Conservation (phyloP, 1,140 invertebrate genomes). For the Sarcophaga peregrina region DNA sequence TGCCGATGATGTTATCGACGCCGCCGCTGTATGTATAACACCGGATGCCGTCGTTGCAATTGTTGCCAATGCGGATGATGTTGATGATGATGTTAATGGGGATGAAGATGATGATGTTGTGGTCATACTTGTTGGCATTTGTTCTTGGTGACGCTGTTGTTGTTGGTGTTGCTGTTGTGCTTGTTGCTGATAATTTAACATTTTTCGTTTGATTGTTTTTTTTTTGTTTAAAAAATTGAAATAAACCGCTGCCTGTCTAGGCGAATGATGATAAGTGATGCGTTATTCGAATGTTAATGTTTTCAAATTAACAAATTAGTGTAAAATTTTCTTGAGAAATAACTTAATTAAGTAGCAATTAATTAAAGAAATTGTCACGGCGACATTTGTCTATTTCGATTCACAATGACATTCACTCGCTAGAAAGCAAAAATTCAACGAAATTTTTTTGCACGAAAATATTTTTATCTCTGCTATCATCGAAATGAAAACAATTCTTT, state of each 20-base stretch:
- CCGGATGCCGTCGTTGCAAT: constrained; percentile 27
- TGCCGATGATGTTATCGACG: neutral
- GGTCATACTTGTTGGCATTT: constrained; percentile 41
- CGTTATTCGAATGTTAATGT: neutral
- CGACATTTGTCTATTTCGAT: constrained; percentile 43
- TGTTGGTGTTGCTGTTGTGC: constrained; percentile 33
- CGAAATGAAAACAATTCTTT: neutral
- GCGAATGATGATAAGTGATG: neutral
- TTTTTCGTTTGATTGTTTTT: neutral
- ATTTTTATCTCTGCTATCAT: neutral
- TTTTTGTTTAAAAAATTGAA: neutral
- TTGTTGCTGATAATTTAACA: constrained; percentile 42
- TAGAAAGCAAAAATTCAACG: neutral
- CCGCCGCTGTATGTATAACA: neutral
- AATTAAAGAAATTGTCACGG: constrained; percentile 46
- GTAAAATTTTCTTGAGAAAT: constrained; percentile 30
- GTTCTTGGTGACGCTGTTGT: constrained; percentile 39
- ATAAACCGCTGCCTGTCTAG: neutral
- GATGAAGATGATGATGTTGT: neutral
- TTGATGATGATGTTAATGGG: neutral
- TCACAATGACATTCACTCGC: constrained; percentile 32
- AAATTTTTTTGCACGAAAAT: neutral
- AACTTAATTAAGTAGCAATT: constrained; percentile 48
- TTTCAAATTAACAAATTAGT: constrained; percentile 27
- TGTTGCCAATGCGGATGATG: neutral